A percentile compares a stretch with the other conserved stretches of the same genome.
phyloP scores from a whole-genome alignment of 2,888 invertebrate species.

The Mechanitis mazaeus region DNA sequence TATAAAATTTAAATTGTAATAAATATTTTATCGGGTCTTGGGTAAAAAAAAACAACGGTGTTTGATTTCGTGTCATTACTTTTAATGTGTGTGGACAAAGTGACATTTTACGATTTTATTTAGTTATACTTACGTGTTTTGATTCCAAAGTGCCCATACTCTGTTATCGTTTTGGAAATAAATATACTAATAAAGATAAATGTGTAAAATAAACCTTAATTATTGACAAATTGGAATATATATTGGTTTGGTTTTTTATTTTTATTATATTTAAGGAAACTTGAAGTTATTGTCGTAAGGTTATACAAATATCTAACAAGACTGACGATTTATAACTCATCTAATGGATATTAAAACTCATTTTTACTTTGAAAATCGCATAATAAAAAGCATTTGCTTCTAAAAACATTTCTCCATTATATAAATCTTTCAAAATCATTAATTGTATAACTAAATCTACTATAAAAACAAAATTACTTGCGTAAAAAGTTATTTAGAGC shows the following conservation, averaged over 20 bases:
- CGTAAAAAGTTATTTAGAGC: constrained; percentile 19
- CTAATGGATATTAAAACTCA: too few species aligned
- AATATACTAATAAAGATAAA: constrained; percentile 51
- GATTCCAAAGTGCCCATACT: constrained; percentile 21
- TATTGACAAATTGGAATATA: constrained; percentile 53
- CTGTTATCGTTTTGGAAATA: constrained; percentile 16
- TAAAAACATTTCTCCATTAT: too few species aligned
- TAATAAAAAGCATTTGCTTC: too few species aligned
- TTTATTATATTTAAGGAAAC: too few species aligned
- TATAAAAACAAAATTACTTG: constrained; percentile 7
- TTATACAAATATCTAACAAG: too few species aligned
- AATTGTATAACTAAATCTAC: not conserved
- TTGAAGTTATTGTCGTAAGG: too few species aligned
- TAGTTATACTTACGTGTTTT: constrained; percentile 20
- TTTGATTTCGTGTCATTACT: constrained; percentile 16
- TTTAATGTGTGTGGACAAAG: constrained; percentile 19
- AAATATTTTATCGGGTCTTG: not conserved
- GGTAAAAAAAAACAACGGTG: constrained; percentile 1
- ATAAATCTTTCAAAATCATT: constrained; percentile 3
- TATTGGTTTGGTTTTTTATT: not conserved
- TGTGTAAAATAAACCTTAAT: constrained; percentile 43
- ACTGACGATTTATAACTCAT: too few species aligned
- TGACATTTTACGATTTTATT: constrained; percentile 24
- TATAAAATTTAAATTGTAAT: not conserved
- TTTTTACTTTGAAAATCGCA: not conserved